A percentile compares a stretch with the other conserved stretches of the same genome.
Evolutionary conservation across 2,797 vertebrate genomes (phyloP).

Genomic region (Nannoperca obscura): DNA sequence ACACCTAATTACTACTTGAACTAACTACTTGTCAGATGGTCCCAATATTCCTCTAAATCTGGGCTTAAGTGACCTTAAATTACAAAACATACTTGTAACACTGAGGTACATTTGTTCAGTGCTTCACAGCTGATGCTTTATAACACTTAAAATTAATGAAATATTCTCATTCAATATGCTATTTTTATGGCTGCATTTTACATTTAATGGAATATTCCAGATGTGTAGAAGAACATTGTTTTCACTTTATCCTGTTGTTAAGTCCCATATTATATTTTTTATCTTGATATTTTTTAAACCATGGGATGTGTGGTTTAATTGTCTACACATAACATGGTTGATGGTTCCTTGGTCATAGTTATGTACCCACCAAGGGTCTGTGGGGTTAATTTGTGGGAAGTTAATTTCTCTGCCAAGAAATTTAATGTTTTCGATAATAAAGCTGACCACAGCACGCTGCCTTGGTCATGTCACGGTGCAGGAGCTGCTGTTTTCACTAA

Average conservation of each 20-base stretch:
- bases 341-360: background rate
- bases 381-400: background rate
- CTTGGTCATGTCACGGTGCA: constrained; percentile 15
- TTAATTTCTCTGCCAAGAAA: constrained; percentile 35
- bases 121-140: background rate
- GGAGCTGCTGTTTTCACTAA: constrained; percentile 22
- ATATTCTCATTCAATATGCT: background rate
- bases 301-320: background rate
- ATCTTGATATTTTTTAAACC: background rate
- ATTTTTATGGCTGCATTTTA: background rate
- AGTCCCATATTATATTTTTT: background rate
- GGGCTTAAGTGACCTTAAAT: background rate
- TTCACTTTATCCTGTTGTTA: background rate
- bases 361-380: background rate
- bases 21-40: background rate
- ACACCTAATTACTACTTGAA: background rate
- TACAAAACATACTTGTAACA: background rate
- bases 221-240: background rate
- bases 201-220: background rate
- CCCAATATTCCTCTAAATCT: background rate
- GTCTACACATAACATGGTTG: background rate
- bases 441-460: constrained; percentile 3
- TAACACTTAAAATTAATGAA: background rate
- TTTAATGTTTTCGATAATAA: constrained; percentile 18
- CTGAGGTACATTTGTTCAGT: background rate